phyloP scores from a whole-genome alignment of 2,888 invertebrate genomes.

The Eulithis prunata region DNA sequence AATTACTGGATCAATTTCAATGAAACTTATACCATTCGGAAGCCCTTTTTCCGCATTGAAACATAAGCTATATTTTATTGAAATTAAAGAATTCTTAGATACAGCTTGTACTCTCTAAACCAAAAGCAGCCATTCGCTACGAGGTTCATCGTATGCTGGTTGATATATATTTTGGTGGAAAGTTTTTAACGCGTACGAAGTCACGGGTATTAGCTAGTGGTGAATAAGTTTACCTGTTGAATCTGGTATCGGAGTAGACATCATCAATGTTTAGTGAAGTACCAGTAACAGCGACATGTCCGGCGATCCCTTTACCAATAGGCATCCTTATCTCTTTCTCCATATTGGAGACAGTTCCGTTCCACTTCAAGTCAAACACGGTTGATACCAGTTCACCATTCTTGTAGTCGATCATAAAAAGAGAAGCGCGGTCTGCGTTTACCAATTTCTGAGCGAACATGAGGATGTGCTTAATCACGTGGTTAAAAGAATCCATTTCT shows the following conservation, averaged over 20 bases:
- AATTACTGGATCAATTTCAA: no score
- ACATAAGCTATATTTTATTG: no score
- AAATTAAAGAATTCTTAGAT: no score
- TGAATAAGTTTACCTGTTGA: constrained; percentile 81
- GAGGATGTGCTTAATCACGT: constrained; percentile 92
- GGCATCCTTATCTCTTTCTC: constrained; percentile 87
- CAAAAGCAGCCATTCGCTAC: no score
- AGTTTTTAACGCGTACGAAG: no score
- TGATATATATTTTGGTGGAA: no score
- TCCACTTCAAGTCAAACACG: constrained; percentile 88
- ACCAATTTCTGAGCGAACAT: constrained; percentile 92
- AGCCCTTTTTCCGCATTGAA: no score
- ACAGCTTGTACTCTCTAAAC: no score
- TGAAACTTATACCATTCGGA: no score
- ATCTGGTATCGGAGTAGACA: constrained; percentile 91
- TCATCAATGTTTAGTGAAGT: constrained; percentile 92
- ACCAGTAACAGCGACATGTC: constrained; percentile 91
- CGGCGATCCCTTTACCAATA: constrained; percentile 91
- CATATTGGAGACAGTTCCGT: constrained; percentile 56
- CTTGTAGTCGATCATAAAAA: constrained; percentile 91
- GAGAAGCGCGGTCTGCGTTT: constrained; percentile 92
- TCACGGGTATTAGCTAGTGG: no score
- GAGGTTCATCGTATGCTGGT: no score
- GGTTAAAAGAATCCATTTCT: constrained; percentile 93
- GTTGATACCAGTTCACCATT: constrained; percentile 91